Conservation (phyloP, 2,797 vertebrate genomes). For the Phyllotis vaccarum region DNA sequence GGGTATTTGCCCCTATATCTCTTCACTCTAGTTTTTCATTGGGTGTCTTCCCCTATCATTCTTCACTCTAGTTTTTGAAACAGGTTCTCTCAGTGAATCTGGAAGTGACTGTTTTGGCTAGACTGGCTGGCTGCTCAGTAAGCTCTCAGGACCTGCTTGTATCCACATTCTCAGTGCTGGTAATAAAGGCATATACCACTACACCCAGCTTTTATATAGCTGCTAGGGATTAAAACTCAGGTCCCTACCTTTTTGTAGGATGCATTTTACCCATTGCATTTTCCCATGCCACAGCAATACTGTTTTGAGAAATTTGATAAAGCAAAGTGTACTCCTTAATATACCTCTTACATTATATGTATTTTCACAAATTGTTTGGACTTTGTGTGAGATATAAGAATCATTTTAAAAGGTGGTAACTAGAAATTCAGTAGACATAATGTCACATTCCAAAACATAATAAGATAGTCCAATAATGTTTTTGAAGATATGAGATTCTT, state of each 20-base stretch:
- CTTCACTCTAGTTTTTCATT: not conserved
- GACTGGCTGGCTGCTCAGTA: not conserved
- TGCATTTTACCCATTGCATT: not conserved
- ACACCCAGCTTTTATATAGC: not conserved
- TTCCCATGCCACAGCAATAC: not conserved
- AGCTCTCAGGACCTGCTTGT: not conserved
- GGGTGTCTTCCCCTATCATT: not conserved
- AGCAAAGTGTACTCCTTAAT: constrained; percentile 9
- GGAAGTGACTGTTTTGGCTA: not conserved
- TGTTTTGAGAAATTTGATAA: constrained; percentile 45
- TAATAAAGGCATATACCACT: not conserved
- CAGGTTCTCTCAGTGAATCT: not conserved
- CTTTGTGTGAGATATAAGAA: not conserved
- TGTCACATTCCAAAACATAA: constrained; percentile 10
- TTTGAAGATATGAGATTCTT: constrained; percentile 31
- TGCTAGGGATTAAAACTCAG: not conserved
- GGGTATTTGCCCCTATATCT: not conserved
- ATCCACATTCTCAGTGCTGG: not conserved
- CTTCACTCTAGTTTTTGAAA: not conserved
- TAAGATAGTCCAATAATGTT: constrained; percentile 10
- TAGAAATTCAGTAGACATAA: constrained; percentile 3
- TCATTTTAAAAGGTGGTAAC: not conserved
- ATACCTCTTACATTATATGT: constrained; percentile 37
- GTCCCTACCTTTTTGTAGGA: not conserved
- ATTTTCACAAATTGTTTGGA: constrained; percentile 23